Evolutionary conservation across 1,140 invertebrate genomes (phyloP), one percentile per base, ranked within the genome.

Genomic region (Lineus longissimus): DNA sequence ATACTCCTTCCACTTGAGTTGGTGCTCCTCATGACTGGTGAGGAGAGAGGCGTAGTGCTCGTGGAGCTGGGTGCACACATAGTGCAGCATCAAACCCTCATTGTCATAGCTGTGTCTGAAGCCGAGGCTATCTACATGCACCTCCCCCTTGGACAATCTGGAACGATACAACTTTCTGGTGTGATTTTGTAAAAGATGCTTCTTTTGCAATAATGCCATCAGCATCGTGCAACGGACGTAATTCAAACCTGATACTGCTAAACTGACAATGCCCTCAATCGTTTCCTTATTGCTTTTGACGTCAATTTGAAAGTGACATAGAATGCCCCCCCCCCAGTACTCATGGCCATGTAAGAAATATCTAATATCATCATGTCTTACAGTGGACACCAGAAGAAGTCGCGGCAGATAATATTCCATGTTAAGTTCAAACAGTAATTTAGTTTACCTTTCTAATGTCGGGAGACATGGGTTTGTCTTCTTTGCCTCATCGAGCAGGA

Each of bases 61-160:
- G 40, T 81, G 75, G n/a, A 86, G 72, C 58, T 86, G 82, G 25
- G 82, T 78, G 66, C 84, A 85, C 59, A 86, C 77, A 70, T 86
- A 86, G 66, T 86, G 85, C 7, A 86, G 67, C 6, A 84, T 73
- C 2, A 84, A 67, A 1, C 76, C 75, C 27, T 80, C 77, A 29
- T 80, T 81, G 57, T 81, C 75, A 62, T 70, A 76, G 29, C 68
- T 67, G 54, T 85, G 82, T 47, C 81, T 77, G 65, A 86, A 86
- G 15, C 85, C 85, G 68, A 84, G 83, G 19, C 65, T 70, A 67
- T 86, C 85, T 9, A 86, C 81, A 71, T 86, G 84, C 23, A 77
- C 78, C 61, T 77, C 75, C 23, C 72, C 62, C n/a, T 71, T 70
- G 25, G 72, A 62, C 43, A 84, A 63, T 61, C 82, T 83, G 65